Evolutionary conservation across 2,888 invertebrate species (phyloP), one percentile per base, ranked within the genome.

Genomic region (Torymus texanus): DNA sequence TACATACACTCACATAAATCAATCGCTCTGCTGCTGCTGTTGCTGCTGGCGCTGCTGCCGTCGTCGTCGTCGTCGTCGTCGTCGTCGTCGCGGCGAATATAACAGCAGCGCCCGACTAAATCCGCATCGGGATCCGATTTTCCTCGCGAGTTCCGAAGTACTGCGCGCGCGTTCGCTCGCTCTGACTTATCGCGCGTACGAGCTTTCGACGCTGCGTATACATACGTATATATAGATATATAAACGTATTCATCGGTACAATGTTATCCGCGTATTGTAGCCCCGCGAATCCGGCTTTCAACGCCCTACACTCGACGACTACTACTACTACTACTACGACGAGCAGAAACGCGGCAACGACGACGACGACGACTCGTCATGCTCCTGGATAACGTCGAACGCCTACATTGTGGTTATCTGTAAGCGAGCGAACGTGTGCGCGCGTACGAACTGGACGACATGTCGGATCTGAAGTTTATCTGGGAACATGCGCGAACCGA

Each of bases 221-320:
- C 51, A 78, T 73, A 61, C 62, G 62, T 50, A 58, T 29, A 11
- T 80, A 77, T 67, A 68, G 41, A 58, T 29, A 11, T 80, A 77
- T 78, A 8, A 1, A 8, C 74, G 75, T 73, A 83, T 29, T 51
- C 76, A 77, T 76, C 53, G 63, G 79, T 79, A 82, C 83, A 84
- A 83, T 84, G 82, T 83, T 84, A 84, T 85, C 84, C 83, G 82
- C 16, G 24, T 29, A 18, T 41, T 71, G 50, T 65, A 65, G 78
- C 81, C 41, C 41, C 41, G 81, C 81, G 81, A 79, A 84, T 84
- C 83, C 84, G 82, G 83, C 84, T 84, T 83, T 84, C 83, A 83
- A 73, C 83, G 80, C 75, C 61, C 81, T 79, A 81, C 75, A 81
- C 78, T 41, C 41, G 41, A 41, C 41, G 41, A 29, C 29, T 29